A percentile compares a stretch with the other conserved stretches of the same genome.
Conservation (phyloP, 2,888 invertebrate species). For the Diarsia rubi region DNA sequence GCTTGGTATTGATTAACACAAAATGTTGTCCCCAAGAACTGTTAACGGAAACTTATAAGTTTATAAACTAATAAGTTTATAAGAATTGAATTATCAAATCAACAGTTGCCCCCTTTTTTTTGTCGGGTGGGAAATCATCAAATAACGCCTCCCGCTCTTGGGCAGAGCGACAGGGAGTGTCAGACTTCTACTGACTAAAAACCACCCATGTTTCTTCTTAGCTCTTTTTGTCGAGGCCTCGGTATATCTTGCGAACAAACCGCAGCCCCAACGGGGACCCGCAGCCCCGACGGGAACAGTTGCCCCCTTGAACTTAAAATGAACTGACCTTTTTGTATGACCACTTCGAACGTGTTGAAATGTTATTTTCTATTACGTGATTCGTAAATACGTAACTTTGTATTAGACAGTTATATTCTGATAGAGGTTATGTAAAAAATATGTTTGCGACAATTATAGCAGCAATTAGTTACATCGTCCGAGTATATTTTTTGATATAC, state of each 20-base stretch:
- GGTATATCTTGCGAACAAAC: too few relatives aligned
- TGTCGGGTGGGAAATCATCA: too few relatives aligned
- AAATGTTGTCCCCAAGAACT: background rate
- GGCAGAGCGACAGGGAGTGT: too few relatives aligned
- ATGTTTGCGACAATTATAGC: slow-evolving; percentile 57
- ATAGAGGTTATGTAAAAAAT: slow-evolving; percentile 65
- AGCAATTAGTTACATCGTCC: slow-evolving; percentile 30
- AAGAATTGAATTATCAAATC: slow-evolving; percentile 16
- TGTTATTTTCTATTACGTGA: slow-evolving; percentile 68
- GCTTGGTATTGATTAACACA: slow-evolving; percentile 3
- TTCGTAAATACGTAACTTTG: slow-evolving; percentile 62
- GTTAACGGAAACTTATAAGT: too few relatives aligned
- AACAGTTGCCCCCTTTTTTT: slow-evolving; percentile 69
- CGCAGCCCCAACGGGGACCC: too few relatives aligned
- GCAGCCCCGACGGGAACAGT: too few relatives aligned
- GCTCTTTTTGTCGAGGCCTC: too few relatives aligned
- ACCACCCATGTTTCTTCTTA: too few relatives aligned
- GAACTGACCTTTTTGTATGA: slow-evolving; percentile 67
- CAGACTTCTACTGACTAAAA: too few relatives aligned
- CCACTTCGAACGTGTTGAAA: slow-evolving; percentile 61
- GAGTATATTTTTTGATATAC: slow-evolving; percentile 27
- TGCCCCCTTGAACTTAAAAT: slow-evolving; percentile 74
- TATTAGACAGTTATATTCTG: slow-evolving; percentile 57
- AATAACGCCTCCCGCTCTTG: too few relatives aligned
- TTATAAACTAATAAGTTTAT: background rate